phyloP scores from a whole-genome alignment of 2,113 vertebrate genomes.

The Sander vitreus region DNA sequence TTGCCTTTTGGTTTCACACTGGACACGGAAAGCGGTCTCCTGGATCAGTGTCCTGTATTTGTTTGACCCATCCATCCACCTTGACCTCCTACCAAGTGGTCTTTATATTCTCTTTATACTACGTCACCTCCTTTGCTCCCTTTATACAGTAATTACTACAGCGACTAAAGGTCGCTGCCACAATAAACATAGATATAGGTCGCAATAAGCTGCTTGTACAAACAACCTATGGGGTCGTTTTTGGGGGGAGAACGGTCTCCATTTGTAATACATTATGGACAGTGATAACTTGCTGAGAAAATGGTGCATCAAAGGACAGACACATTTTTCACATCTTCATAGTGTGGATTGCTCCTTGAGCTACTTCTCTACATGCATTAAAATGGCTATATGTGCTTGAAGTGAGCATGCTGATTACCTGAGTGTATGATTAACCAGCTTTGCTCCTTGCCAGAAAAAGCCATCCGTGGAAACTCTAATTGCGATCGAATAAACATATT shows the following conservation, averaged over 20 bases:
- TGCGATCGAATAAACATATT: constrained; percentile 15
- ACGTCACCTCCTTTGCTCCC: too few relatives aligned
- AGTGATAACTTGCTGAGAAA: neutral
- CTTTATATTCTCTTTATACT: too few relatives aligned
- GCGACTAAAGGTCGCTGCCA: too few relatives aligned
- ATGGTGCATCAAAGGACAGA: neutral
- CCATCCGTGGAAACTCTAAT: neutral
- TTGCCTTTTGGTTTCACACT: too few relatives aligned
- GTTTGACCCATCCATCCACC: too few relatives aligned
- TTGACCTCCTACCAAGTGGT: too few relatives aligned
- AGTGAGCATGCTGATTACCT: constrained; percentile 17
- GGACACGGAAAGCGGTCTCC: too few relatives aligned
- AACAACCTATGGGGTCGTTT: too few relatives aligned
- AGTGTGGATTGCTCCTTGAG: neutral
- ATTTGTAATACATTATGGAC: neutral
- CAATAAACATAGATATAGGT: too few relatives aligned
- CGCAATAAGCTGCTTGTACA: too few relatives aligned
- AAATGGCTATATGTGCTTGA: neutral
- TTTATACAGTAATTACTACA: too few relatives aligned
- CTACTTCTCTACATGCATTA: neutral
- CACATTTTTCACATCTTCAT: neutral
- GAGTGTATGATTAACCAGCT: constrained; percentile 19
- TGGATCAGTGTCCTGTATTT: too few relatives aligned
- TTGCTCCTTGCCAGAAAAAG: constrained; percentile 4
- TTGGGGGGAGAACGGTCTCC: neutral